Conservation (phyloP, 53 echinoderm and acorn worm genomes). For the Arbacia lixula region DNA sequence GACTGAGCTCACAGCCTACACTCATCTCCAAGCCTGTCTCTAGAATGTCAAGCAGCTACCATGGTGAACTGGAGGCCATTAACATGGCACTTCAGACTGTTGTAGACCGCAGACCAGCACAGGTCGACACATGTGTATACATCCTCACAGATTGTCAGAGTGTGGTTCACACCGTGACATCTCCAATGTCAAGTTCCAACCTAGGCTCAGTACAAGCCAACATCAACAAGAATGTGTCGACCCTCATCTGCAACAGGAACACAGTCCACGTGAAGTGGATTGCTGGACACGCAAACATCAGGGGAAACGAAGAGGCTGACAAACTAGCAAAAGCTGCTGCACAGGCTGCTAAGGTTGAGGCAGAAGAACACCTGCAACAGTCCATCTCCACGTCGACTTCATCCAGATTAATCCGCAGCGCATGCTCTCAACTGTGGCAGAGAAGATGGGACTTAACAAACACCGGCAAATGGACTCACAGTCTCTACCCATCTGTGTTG, state of each 20-base stretch:
- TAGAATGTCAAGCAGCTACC: not conserved
- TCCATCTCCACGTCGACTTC: no score
- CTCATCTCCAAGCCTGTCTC: not conserved
- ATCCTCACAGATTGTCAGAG: slow-evolving; percentile 9
- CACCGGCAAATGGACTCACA: no score
- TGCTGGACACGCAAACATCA: not conserved
- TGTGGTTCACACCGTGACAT: not conserved
- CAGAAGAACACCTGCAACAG: no score
- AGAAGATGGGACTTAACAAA: no score
- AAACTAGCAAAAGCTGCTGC: not conserved
- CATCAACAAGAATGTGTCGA: not conserved
- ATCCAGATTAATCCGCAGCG: no score
- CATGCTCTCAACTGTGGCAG: no score
- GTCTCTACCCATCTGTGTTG: no score
- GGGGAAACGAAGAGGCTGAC: not conserved
- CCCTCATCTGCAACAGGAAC: not conserved
- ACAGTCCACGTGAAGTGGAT: not conserved
- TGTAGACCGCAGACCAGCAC: not conserved
- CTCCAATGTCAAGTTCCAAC: not conserved
- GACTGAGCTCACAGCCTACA: not conserved
- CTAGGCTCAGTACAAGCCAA: not conserved
- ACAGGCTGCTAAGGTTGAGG: no score
- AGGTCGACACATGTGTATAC: not conserved
- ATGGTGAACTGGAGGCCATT: not conserved
- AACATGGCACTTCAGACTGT: not conserved